These are phyloP conservation scores for Pissodes strobi DNA, from an alignment of 1,140 invertebrate genomes.

Conservation along the genomic window DNA sequence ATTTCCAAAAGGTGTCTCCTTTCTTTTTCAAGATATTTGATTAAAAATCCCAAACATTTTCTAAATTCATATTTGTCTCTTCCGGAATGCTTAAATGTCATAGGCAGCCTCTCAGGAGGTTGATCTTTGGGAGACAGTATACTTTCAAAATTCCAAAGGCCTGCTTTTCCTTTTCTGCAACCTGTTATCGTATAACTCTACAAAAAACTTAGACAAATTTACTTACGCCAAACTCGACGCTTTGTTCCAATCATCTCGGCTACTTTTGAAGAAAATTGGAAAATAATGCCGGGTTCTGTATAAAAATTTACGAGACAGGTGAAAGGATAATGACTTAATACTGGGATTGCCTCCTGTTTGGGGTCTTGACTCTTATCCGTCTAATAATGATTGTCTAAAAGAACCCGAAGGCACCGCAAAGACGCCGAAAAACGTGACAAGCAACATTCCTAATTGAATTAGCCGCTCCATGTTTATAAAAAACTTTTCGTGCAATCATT, in stretches of 20 bases:
- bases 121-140: too few species aligned
- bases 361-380: slow-evolving; percentile 3
- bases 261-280: slow-evolving; percentile 15
- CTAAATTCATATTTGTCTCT: too few species aligned
- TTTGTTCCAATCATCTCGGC: slow-evolving; percentile 12
- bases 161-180: too few species aligned
- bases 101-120: too few species aligned
- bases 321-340: slow-evolving; percentile 37
- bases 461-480: slow-evolving; percentile 6
- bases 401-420: slow-evolving; percentile 5
- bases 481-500: slow-evolving; percentile 25
- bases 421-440: slow-evolving; percentile 28
- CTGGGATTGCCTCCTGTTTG: slow-evolving; percentile 19
- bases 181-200: too few species aligned
- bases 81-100: too few species aligned
- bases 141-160: too few species aligned
- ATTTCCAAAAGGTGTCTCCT: too few species aligned
- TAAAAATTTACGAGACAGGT: slow-evolving; percentile 32
- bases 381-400: slow-evolving; percentile 22
- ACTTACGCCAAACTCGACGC: too few species aligned
- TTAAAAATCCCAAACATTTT: too few species aligned
- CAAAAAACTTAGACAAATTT: too few species aligned
- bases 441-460: slow-evolving; percentile 31
- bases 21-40: too few species aligned
- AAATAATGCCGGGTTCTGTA: slow-evolving; percentile 20